Base-by-base conservation (phyloP, 2,888 invertebrate genomes). In the Drosophila mimetica region DNA sequence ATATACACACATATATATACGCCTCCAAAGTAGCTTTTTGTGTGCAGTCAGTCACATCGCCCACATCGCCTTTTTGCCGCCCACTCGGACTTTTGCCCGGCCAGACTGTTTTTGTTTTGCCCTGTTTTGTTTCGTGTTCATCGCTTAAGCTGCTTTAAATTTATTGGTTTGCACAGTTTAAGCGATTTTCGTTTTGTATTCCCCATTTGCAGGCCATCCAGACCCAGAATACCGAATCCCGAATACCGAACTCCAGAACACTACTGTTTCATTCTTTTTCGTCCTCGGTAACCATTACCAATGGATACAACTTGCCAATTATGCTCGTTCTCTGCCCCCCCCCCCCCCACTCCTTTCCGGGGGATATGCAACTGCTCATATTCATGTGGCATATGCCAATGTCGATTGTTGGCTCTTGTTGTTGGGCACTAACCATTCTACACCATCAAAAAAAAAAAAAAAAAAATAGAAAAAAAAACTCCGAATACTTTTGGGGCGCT, bases 91-190 rank as follows among this genome's bases (percentile, higher is more conserved):
- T 61, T 63, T 60, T 42, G 42, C 16, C 28, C 18, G 37, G 48
- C 16, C 28, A 28, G 37, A 52, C 58, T 59, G 72, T 70, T 69
- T 52, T 54, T 61, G 70, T 50, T 64, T 55, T 63, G 44, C 53
- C 64, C 66, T 25, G 37, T 47, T 66, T 74, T 39, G 65, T 54
- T 37, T 55, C 65, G 54, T 76, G 71, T 39, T 58, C 54, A 67
- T 65, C 83, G 70, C 88, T 77, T 83, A 83, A 83, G 83, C 83
- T 83, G 87, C 87, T 83, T 87, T 85, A 79, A 83, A 83, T 86
- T 87, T 83, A 87, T 87, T 86, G 82, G 77, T 87, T 82, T 87
- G 86, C 77, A 78, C 69, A 87, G 83, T 83, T 87, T 82, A 85
- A 81, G 74, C 86, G 77, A 80, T 82, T 81, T 83, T 71, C 75